A percentile compares a stretch with the other conserved stretches of the same genome.
Evolutionary conservation across 2,888 invertebrate genomes (phyloP).

Genomic region (Lasioglossum malachurum): DNA sequence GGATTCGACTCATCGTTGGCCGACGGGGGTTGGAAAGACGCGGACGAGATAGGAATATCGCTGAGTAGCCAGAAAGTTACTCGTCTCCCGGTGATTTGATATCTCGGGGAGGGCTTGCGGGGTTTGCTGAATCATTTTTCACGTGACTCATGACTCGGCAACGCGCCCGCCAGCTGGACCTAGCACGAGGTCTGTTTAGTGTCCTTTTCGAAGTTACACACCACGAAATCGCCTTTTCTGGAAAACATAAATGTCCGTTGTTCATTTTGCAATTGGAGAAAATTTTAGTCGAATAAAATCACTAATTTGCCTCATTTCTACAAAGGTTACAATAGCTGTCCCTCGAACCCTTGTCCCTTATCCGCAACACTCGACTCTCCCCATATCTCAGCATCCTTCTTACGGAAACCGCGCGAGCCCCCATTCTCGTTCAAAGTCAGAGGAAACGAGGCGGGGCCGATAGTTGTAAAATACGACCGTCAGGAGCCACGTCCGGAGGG

Average conservation of each 20-base stretch:
- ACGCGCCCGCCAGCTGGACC: background rate
- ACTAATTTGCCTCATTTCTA: background rate
- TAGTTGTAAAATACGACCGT: conserved; percentile 70
- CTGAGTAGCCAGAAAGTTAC: conserved; percentile 18
- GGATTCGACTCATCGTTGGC: background rate
- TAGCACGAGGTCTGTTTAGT: background rate
- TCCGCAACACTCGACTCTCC: background rate
- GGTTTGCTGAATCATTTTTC: conserved; percentile 4
- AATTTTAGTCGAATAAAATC: too few relatives aligned
- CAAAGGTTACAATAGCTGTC: background rate
- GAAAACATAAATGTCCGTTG: background rate
- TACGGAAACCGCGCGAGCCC: conserved; percentile 28
- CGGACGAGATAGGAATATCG: conserved; percentile 37
- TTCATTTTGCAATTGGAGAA: background rate
- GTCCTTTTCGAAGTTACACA: conserved; percentile 1
- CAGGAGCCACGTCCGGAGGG: conserved; percentile 56
- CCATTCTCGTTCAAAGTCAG: conserved; percentile 25
- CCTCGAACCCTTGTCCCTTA: background rate
- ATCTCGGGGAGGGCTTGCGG: background rate
- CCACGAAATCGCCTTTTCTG: background rate
- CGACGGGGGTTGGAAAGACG: conserved; percentile 26
- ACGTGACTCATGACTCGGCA: conserved; percentile 4
- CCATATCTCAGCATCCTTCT: conserved; percentile 26
- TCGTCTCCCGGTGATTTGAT: background rate
- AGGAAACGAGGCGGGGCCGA: conserved; percentile 52